Percentiles rank a stretch among this genome's conserved stretches.
phyloP scores from a whole-genome alignment of 2,797 vertebrate species.

The Sphenodon punctatus region DNA sequence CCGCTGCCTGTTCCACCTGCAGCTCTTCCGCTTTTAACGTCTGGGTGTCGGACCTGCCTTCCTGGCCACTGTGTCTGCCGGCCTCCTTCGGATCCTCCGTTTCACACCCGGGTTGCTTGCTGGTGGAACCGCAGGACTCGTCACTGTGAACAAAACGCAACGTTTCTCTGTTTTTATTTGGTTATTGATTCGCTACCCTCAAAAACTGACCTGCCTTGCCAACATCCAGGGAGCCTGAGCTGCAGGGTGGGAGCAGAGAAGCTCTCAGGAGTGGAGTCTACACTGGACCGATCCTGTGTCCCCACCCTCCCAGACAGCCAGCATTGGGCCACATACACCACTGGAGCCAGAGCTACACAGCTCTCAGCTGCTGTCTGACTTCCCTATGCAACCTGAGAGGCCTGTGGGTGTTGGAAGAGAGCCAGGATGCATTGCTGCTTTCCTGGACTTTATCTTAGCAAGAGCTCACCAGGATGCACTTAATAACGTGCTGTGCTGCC shows the following conservation, averaged over 20 bases:
- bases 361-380: not conserved
- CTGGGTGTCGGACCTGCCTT: conserved; percentile 74
- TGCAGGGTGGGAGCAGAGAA: not conserved
- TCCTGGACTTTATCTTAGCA: not conserved
- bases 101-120: conserved; percentile 76
- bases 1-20: conserved; percentile 74
- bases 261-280: not conserved
- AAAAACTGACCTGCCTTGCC: conserved; percentile 28
- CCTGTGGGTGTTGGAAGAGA: not conserved
- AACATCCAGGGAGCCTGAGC: not conserved
- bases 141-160: conserved; percentile 83
- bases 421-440: not conserved
- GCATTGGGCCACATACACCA: not conserved
- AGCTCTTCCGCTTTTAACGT: conserved; percentile 78
- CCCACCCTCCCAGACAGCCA: not conserved
- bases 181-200: not conserved
- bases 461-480: not conserved
- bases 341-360: not conserved
- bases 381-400: not conserved
- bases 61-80: conserved; percentile 79
- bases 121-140: conserved; percentile 76
- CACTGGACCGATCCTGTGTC: not conserved
- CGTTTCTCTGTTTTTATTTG: conserved; percentile 72
- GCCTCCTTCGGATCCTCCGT: conserved; percentile 79
- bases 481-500: not conserved